Evolutionary conservation across 37 sponge, comb jelly and placozoan genomes (phyloP), one percentile per base, ranked within the genome.

Genomic region (Crambe crambe): DNA sequence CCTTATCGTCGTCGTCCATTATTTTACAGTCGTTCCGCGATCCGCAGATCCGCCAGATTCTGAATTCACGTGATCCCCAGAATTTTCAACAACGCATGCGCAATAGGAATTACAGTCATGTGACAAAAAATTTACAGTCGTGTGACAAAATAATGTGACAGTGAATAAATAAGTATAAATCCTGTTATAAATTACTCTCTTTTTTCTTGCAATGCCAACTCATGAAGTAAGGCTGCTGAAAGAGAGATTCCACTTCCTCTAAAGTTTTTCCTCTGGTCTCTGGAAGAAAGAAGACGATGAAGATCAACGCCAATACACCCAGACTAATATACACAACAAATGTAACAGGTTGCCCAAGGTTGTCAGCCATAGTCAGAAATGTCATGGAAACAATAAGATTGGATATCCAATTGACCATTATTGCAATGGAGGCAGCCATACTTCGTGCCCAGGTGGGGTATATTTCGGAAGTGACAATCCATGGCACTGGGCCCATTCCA

Each of bases 401-500:
- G 72, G 80, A 85, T 2, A 76, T 22, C 97, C 97, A 96, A 79
- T 93, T 93, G 25, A 77, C 77, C 35, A 78, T 64, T 9, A 94
- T 89, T 43, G 97, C 85, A 44, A 88, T 64, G 34, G 91, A 77
- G 26, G 88, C 78, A 25, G 79, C 89, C 43, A 81, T 87, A n/a
- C 90, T 83, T 5, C 97, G 72, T 27, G 92, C 97, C 97, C 97
- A 96, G 31, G 80, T 93, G 22, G 97, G 97, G 74, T 93, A 96
- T 39, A 96, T 93, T 79, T 96, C 97, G 15, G 97, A 87, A 72
- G 93, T 96, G 67, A 96, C 80, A 29, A 94, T 93, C 97, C 97
- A 96, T 8, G 97, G 92, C 26, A 96, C 76, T 26, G 97, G 91
- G 0, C 97, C 97, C 85, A 93, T 91, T 0, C 97, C 97, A 21